Conservation (phyloP, 2,797 vertebrate species). For the Lepidocolaptes lacrymiger region DNA sequence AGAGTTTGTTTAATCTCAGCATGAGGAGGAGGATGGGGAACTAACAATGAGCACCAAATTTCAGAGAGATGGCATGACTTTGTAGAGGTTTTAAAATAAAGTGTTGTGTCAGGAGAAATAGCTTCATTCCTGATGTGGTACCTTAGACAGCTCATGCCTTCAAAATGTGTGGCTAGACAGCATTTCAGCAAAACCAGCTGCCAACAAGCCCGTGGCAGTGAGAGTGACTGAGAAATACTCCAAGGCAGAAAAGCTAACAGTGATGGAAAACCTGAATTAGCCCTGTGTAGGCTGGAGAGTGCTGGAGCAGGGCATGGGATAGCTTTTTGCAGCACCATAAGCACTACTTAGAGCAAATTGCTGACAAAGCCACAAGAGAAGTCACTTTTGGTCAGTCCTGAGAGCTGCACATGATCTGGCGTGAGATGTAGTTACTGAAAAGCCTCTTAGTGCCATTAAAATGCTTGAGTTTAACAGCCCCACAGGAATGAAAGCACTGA, state of each 20-base stretch:
- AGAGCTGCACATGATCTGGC: background rate
- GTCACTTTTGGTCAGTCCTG: background rate
- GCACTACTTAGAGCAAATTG: background rate
- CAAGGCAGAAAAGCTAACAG: background rate
- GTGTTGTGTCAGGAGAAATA: background rate
- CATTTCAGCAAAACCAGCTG: background rate
- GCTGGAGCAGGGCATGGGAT: accelerated
- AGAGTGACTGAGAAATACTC: background rate
- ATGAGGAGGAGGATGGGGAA: no score
- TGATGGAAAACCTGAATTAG: background rate
- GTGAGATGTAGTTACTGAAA: background rate
- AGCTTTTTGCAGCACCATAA: background rate
- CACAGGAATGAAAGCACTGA: background rate
- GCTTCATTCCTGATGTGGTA: background rate
- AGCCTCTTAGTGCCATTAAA: background rate
- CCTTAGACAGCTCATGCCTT: background rate
- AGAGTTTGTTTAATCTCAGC: background rate
- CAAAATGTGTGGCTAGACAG: background rate
- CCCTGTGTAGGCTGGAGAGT: background rate
- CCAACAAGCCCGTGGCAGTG: background rate
- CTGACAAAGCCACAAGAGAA: background rate
- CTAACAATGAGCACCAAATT: background rate
- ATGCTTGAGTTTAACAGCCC: background rate
- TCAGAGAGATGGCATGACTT: background rate
- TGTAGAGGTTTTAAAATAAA: background rate